These are phyloP conservation scores for Centropus bengalensis DNA, from an alignment of 2,113 vertebrate species.

Conservation along the genomic window DNA sequence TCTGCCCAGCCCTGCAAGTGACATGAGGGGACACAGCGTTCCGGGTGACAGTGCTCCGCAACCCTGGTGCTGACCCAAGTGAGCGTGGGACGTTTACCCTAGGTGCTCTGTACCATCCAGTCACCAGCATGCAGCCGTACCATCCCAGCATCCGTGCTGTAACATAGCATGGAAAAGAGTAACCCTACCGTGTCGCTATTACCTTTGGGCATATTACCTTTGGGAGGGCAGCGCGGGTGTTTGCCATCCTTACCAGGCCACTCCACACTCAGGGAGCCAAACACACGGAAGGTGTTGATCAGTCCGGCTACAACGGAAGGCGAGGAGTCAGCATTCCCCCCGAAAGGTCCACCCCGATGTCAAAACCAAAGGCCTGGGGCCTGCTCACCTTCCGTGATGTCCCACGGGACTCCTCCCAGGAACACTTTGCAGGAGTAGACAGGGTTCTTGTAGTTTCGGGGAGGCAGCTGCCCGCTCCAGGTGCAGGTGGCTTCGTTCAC, in stretches of 20 bases:
- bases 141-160: constrained; percentile 73
- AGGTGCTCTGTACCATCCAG: constrained; percentile 54
- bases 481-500: constrained; percentile 97
- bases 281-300: constrained; percentile 95
- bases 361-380: not conserved
- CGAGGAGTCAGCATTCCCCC: not conserved
- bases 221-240: constrained; percentile 98
- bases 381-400: constrained; percentile 94
- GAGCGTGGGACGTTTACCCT: constrained; percentile 17
- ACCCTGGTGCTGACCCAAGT: constrained; percentile 15
- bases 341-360: fast-evolving
- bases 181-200: constrained; percentile 92
- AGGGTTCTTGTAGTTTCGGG: constrained; percentile 95
- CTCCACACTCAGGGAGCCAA: constrained; percentile 95
- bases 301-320: constrained; percentile 83
- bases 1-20: not conserved
- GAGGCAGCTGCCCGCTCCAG: constrained; percentile 96
- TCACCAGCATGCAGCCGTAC: constrained; percentile 76
- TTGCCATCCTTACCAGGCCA: constrained; percentile 99
- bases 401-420: constrained; percentile 97
- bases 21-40: fast-evolving
- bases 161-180: constrained; percentile 72
- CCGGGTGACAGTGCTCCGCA: not conserved
- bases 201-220: constrained; percentile 99
- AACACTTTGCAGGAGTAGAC: constrained; percentile 98